Evolutionary conservation across 1,140 invertebrate species (phyloP), one percentile per base, ranked within the genome.

Genomic region (Halesus radiatus): DNA sequence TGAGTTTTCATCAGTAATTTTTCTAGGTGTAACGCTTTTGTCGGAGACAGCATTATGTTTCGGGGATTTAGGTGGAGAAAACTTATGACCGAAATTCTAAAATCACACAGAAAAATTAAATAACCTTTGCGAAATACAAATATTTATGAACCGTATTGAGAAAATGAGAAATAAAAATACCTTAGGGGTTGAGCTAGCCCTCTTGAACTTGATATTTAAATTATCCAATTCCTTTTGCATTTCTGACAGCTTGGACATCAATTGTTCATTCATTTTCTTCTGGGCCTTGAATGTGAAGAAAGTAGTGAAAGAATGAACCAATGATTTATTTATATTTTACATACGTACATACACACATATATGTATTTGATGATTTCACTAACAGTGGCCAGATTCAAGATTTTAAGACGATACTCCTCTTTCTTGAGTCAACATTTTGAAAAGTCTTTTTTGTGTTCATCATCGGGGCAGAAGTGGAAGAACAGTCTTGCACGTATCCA

Each of bases 151-250:
- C 7, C 13, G 37, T 45, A 45, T 13, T 45, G 37, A 13, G 8
- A 45, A 13, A 2, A 1, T 45, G 37, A 45, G 37, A 45, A 7
- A 13, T 45, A 3, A 45, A 45, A 29, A 73, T 73, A 54, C 70
- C 53, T 56, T 53, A 15, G 26, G n/a, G 4, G 37, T 18, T 8
- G 58, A 60, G 13, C 37, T 45, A 1, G 20, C 20, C 23, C 64
- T 76, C 20, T 60, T 60, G 7, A n/a, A 76, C 23, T 60, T 56
- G 10, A 76, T 58, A 32, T 32, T 23, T 37, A 58, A 58, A 58
- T 18, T 52, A 29, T 73, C 70, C 20, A 73, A 15, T 53, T 73
- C 70, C 26, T 73, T 54, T 6, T 73, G 70, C 70, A 73, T 73
- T 20, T 53, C 70, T 23, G 70, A 54, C 45, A 73, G 13, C 53